Evolutionary conservation across 2,888 invertebrate genomes (phyloP), one percentile per base, ranked within the genome.

Genomic region (Melieria omissa): DNA sequence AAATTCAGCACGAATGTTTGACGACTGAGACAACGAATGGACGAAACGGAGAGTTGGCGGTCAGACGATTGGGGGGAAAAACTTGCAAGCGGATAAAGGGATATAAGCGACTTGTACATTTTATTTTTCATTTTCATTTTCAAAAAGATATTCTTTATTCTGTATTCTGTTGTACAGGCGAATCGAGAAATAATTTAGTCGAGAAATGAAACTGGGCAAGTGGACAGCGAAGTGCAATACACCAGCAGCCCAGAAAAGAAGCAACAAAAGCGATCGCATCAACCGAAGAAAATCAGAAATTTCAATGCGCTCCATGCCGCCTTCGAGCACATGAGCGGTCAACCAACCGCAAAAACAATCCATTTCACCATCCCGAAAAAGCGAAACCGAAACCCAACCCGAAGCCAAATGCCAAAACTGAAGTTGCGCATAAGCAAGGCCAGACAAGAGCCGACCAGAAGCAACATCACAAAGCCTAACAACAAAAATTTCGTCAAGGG

Each of bases 401-500:
- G 29, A 57, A 14, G 16, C 14, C 16, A 57, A 57, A 57, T 29
- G 29, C n/a, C 16, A 29, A 29, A 29, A 57, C n/a, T 57, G 16
- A 57, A 57, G 14, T 9, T 16, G 9, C 8, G 7, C 57, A 55
- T 8, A 10, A 55, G 8, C 57, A 55, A 10, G 8, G 16, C 57
- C 10, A 14, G n/a, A 55, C 7, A 10, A 55, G n/a, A 10, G 14
- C n/a, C 14, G 14, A 49, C n/a, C 57, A 63, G 61, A 52, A 47
- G 70, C 44, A 41, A 73, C 70, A 66, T 74, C 71, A 70, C 72
- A 73, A 73, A 73, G 54, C 69, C 58, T 49, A 69, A 63, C 64
- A 74, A 55, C 55, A 73, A 71, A 81, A 81, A 76, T 83, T 83
- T 83, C 80, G 80, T 81, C 77, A 81, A 82, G 84, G 83, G 83